phyloP scores from a whole-genome alignment of 1,140 invertebrate genomes.

The Leptoteleia sp. region DNA sequence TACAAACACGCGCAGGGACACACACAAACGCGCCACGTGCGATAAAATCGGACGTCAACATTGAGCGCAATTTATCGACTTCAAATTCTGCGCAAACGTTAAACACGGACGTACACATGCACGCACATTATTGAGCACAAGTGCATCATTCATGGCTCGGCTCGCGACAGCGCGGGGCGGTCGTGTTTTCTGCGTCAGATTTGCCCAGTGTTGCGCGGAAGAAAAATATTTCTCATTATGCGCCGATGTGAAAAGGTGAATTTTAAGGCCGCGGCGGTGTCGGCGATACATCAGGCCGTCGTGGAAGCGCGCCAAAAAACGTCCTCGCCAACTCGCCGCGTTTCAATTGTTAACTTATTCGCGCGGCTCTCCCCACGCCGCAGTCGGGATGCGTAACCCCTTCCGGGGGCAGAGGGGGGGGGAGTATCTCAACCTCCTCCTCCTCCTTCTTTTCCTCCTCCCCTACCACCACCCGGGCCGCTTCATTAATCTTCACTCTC shows the following conservation, averaged over 20 bases:
- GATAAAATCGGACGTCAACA: conserved; percentile 44
- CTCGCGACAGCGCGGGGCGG: not conserved
- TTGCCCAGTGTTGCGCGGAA: conserved; percentile 27
- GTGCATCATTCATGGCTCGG: conserved; percentile 33
- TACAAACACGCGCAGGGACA: conserved; percentile 1
- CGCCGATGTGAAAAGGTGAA: conserved; percentile 9
- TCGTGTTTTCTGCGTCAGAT: conserved; percentile 32
- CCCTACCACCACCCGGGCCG: not conserved
- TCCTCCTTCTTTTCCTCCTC: too few relatives aligned
- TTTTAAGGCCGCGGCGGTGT: conserved; percentile 38
- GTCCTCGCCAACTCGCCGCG: conserved; percentile 37
- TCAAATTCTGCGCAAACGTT: conserved; percentile 53
- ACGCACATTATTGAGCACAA: conserved; percentile 42
- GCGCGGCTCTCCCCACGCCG: too few relatives aligned
- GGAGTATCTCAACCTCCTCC: too few relatives aligned
- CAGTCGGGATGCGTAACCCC: too few relatives aligned
- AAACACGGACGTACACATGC: conserved; percentile 15
- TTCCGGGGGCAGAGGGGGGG: too few relatives aligned
- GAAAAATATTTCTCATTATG: conserved; percentile 46
- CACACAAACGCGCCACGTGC: not conserved
- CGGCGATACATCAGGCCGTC: conserved; percentile 23
- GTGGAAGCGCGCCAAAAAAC: conserved; percentile 42
- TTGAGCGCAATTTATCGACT: conserved; percentile 47
- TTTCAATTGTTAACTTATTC: conserved; percentile 49
- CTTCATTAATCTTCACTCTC: conserved; percentile 32